phyloP scores from a whole-genome alignment of 2,113 vertebrate species.

The Apodemus speciosus region DNA sequence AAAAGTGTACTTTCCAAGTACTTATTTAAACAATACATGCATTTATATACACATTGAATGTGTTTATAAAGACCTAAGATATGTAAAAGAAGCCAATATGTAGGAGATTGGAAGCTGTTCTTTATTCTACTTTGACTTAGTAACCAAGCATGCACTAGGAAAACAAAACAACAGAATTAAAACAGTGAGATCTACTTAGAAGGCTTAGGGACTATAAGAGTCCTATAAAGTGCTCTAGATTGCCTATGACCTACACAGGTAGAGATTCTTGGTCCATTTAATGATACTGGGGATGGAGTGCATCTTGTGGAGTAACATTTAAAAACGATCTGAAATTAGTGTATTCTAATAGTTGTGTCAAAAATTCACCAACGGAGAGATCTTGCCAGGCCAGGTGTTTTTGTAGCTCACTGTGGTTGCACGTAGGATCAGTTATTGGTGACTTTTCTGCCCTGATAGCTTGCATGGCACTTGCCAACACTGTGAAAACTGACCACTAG shows the following conservation, averaged over 20 bases:
- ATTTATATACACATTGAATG: neutral
- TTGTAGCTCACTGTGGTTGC: neutral
- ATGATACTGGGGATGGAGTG: neutral
- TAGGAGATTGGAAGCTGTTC: neutral
- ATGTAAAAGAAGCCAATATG: neutral
- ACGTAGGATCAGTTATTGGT: neutral
- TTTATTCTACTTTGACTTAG: neutral
- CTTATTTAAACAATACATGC: neutral
- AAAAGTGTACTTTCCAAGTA: neutral
- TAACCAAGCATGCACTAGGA: neutral
- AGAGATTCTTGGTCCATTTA: neutral
- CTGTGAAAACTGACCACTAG: neutral
- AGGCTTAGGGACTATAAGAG: neutral
- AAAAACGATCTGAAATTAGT: neutral
- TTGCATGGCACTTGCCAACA: neutral
- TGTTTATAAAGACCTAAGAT: neutral
- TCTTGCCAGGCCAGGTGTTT: neutral
- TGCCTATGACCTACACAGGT: neutral
- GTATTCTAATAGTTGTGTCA: neutral
- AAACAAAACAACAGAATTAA: neutral
- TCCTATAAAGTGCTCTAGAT: neutral
- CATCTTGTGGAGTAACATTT: neutral
- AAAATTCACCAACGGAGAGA: neutral
- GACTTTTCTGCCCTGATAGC: neutral
- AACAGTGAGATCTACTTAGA: neutral